Percentiles rank a stretch among this genome's conserved stretches.
These are phyloP conservation scores for Anarsia innoxiella DNA, from an alignment of 2,888 invertebrate species.

Conservation along the genomic window DNA sequence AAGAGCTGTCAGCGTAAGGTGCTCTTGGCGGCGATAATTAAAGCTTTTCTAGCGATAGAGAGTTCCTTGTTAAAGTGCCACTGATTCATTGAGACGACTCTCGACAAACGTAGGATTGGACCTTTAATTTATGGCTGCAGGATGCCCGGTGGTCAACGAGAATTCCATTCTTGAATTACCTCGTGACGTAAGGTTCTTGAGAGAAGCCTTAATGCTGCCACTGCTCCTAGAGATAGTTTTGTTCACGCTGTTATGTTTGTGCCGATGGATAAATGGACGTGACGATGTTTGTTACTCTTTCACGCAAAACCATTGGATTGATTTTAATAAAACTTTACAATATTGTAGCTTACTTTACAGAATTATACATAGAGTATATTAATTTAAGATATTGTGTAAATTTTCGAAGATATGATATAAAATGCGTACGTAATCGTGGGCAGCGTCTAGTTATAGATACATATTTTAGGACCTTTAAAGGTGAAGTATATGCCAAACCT, in stretches of 20 bases:
- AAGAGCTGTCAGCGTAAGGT: too few species aligned
- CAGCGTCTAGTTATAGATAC: too few species aligned
- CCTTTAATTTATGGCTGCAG: constrained; percentile 28
- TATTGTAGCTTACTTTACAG: neutral
- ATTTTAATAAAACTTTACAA: neutral
- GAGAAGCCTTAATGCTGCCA: constrained; percentile 5
- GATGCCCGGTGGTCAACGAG: constrained; percentile 11
- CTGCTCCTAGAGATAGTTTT: too few species aligned
- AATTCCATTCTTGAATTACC: constrained; percentile 23
- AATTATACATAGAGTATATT: neutral
- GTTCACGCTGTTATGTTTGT: too few species aligned
- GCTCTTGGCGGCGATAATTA: too few species aligned
- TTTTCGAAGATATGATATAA: too few species aligned
- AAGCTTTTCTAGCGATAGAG: too few species aligned
- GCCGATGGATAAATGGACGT: too few species aligned
- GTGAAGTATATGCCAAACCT: too few species aligned
- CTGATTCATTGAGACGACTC: constrained; percentile 25
- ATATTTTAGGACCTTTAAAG: too few species aligned
- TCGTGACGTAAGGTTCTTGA: constrained; percentile 21
- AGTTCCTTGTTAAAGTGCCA: constrained; percentile 15
- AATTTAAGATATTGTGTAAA: too few species aligned
- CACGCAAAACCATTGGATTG: neutral
- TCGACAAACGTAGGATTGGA: constrained; percentile 25
- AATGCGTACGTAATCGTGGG: too few species aligned
- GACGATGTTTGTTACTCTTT: constrained; percentile 1